Evolutionary conservation across 2,888 invertebrate genomes (phyloP).

Genomic region (Cerceris rybyensis): DNA sequence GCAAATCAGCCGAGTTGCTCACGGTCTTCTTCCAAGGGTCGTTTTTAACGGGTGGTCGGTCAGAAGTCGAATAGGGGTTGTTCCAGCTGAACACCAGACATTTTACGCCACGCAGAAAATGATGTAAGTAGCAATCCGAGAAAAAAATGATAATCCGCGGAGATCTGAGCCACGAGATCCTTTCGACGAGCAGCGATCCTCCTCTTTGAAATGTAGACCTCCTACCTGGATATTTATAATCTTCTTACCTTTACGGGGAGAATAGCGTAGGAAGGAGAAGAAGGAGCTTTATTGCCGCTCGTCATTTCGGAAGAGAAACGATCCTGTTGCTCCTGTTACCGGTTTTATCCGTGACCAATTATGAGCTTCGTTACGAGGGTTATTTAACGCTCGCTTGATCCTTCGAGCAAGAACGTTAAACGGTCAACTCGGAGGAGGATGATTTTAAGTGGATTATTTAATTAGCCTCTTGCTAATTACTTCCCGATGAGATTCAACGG

Average conservation of each 20-base stretch:
- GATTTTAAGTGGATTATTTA: slow-evolving; percentile 12
- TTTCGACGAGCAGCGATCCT: background rate
- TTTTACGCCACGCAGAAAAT: no score
- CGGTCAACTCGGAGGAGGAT: slow-evolving; percentile 1
- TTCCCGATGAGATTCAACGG: background rate
- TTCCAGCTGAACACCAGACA: no score
- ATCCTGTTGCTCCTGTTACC: slow-evolving; percentile 12
- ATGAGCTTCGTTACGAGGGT: slow-evolving; percentile 18
- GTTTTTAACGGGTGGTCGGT: no score
- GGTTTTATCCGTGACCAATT: slow-evolving; percentile 17
- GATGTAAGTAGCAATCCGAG: no score
- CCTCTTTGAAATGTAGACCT: slow-evolving; percentile 4
- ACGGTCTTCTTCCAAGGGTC: no score
- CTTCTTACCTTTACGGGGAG: background rate
- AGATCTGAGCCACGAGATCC: no score
- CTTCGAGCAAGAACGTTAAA: slow-evolving; percentile 1
- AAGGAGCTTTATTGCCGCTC: background rate
- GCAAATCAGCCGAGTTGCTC: no score
- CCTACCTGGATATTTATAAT: slow-evolving; percentile 14
- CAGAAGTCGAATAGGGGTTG: no score
- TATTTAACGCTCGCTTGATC: slow-evolving; percentile 17
- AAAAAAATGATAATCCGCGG: no score
- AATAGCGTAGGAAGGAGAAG: no score
- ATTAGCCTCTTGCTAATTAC: background rate
- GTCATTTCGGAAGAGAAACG: slow-evolving; percentile 1